A percentile compares a stretch with the other conserved stretches of the same genome.
These are phyloP conservation scores for Carollia perspicillata DNA, from an alignment of 2,113 vertebrate species.

Conservation along the genomic window DNA sequence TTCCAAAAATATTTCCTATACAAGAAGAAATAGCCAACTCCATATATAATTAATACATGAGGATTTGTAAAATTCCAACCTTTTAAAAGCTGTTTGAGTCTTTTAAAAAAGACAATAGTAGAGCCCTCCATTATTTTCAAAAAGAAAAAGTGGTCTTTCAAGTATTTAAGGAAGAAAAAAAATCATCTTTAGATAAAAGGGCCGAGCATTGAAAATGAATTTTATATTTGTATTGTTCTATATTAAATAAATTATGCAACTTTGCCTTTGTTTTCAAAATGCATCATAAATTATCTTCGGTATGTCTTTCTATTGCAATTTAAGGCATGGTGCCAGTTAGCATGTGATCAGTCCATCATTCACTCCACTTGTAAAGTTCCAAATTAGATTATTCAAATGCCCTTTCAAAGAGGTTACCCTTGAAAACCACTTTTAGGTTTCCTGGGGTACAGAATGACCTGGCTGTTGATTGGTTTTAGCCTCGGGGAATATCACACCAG, in stretches of 20 bases:
- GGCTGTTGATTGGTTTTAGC: constrained; percentile 61
- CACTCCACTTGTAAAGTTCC: not conserved
- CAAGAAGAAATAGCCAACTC: not conserved
- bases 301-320: not conserved
- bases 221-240: not conserved
- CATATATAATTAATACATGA: not conserved
- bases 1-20: not conserved
- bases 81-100: not conserved
- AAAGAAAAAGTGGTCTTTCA: not conserved
- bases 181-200: not conserved
- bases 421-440: constrained; percentile 60
- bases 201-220: not conserved
- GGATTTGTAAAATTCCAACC: not conserved
- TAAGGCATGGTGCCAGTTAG: not conserved
- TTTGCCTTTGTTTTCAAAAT: not conserved
- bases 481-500: constrained; percentile 50
- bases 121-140: not conserved
- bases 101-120: not conserved
- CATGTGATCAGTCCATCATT: not conserved
- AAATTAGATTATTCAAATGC: constrained; percentile 68
- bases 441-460: constrained; percentile 1
- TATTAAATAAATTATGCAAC: not conserved
- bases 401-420: constrained; percentile 34
- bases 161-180: not conserved
- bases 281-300: not conserved